These are phyloP conservation scores for Xerus rutilus DNA, from an alignment of 2,797 vertebrate species.

Conservation along the genomic window DNA sequence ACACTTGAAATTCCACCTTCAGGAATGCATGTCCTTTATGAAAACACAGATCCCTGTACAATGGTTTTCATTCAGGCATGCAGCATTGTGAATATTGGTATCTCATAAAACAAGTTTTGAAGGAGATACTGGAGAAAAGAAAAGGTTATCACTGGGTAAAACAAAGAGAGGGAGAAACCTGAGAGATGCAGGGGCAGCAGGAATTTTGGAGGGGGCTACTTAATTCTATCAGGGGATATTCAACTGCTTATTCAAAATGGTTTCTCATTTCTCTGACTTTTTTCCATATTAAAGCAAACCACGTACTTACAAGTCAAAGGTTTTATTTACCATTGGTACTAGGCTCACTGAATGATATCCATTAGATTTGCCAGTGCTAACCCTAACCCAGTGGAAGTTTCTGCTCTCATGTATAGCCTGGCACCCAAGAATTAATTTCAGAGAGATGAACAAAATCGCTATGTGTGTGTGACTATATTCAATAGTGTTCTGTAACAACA, in stretches of 20 bases:
- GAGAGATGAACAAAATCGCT: not conserved
- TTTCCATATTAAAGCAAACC: constrained; percentile 10
- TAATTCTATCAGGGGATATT: not conserved
- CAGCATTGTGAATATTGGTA: constrained; percentile 5
- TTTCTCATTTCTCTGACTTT: constrained; percentile 35
- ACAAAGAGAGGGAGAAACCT: constrained; percentile 5
- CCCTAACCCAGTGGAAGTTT: not conserved
- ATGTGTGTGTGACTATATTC: constrained; percentile 28
- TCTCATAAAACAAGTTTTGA: constrained; percentile 49
- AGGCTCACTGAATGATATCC: not conserved
- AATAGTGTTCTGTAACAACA: constrained; percentile 1
- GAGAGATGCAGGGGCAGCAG: not conserved
- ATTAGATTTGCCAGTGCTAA: not conserved
- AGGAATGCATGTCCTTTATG: constrained; percentile 16
- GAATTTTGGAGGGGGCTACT: not conserved
- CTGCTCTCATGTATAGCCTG: constrained; percentile 40
- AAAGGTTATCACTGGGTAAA: constrained; percentile 15
- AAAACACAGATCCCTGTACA: constrained; percentile 36
- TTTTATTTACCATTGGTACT: not conserved
- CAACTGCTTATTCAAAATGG: constrained; percentile 43
- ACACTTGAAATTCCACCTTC: constrained; percentile 54
- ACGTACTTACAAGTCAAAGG: not conserved
- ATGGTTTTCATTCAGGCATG: not conserved
- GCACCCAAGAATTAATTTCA: constrained; percentile 47
- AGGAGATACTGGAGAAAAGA: not conserved